A percentile compares a stretch with the other conserved stretches of the same genome.
These are phyloP conservation scores for Euura saliciscinereae DNA, from an alignment of 1,140 invertebrate species.

Conservation along the genomic window DNA sequence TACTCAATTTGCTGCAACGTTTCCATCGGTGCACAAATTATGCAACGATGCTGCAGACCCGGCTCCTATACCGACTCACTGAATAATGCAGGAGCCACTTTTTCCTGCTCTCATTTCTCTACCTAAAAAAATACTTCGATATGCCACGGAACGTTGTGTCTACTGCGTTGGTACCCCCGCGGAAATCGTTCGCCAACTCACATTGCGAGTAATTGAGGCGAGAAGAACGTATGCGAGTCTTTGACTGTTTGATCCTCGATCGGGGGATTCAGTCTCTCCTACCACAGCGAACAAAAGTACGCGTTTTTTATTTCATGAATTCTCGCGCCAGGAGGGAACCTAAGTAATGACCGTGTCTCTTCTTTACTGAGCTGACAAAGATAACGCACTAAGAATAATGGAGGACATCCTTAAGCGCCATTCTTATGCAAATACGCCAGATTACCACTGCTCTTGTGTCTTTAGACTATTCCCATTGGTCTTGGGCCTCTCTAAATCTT, in stretches of 20 bases:
- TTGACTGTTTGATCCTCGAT: too few species aligned
- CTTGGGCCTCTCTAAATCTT: conserved; percentile 38
- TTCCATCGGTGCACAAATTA: conserved; percentile 1
- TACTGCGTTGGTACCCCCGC: background rate
- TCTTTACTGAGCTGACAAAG: conserved; percentile 35
- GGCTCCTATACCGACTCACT: background rate
- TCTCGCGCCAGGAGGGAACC: conserved; percentile 27
- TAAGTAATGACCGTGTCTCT: conserved; percentile 44
- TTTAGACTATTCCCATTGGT: conserved; percentile 51
- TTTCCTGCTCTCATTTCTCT: background rate
- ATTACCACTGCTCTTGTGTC: conserved; percentile 49
- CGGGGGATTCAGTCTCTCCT: too few species aligned
- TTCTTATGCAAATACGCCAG: conserved; percentile 54
- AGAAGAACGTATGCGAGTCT: too few species aligned
- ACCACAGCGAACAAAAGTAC: background rate
- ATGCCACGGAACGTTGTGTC: background rate
- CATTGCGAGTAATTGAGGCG: too few species aligned
- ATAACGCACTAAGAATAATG: conserved; percentile 52
- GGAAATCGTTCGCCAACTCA: background rate
- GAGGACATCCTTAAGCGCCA: conserved; percentile 50
- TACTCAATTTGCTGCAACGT: conserved; percentile 7
- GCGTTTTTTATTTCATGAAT: conserved; percentile 12
- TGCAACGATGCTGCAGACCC: background rate
- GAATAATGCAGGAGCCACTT: background rate
- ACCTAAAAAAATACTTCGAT: background rate